Conservation (phyloP, 2,888 invertebrate species). For the Lissonota sp. region DNA sequence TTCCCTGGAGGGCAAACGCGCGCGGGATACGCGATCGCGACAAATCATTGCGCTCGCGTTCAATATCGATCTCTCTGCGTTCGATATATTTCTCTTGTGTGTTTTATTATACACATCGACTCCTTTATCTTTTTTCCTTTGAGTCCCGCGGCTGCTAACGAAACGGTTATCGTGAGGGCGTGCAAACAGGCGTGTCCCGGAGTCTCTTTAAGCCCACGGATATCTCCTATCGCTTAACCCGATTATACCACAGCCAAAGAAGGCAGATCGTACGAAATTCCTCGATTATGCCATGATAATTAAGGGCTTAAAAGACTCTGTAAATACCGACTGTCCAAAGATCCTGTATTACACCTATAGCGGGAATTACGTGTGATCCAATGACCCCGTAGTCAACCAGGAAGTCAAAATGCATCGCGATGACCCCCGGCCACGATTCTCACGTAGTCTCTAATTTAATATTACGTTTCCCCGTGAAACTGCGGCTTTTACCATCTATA, state of each 20-base stretch:
- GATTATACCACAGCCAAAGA: neutral
- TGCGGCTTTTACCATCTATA: neutral
- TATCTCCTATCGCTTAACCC: conserved; percentile 38
- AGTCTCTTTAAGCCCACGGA: conserved; percentile 38
- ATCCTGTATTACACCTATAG: conserved; percentile 16
- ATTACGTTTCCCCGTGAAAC: conserved; percentile 38
- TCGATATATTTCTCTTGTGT: conserved; percentile 22
- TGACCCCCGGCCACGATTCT: conserved; percentile 37
- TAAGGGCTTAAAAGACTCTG: neutral
- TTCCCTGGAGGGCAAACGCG: conserved; percentile 37
- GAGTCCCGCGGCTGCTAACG: conserved; percentile 27
- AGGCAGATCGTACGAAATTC: conserved; percentile 11
- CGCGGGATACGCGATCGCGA: conserved; percentile 14
- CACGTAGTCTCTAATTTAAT: conserved; percentile 39
- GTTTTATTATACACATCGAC: conserved; percentile 13
- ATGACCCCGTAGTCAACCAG: conserved; percentile 39
- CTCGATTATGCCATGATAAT: neutral
- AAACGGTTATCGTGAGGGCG: conserved; percentile 29
- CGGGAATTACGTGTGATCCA: neutral
- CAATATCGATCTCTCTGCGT: conserved; percentile 40
- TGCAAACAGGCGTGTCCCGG: conserved; percentile 35
- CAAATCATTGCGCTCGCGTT: conserved; percentile 15
- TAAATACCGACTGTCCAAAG: neutral
- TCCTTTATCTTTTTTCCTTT: conserved; percentile 36
- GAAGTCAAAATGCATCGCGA: conserved; percentile 35